Evolutionary conservation across 2,888 invertebrate species (phyloP).

Genomic region (Deilephila elpenor): DNA sequence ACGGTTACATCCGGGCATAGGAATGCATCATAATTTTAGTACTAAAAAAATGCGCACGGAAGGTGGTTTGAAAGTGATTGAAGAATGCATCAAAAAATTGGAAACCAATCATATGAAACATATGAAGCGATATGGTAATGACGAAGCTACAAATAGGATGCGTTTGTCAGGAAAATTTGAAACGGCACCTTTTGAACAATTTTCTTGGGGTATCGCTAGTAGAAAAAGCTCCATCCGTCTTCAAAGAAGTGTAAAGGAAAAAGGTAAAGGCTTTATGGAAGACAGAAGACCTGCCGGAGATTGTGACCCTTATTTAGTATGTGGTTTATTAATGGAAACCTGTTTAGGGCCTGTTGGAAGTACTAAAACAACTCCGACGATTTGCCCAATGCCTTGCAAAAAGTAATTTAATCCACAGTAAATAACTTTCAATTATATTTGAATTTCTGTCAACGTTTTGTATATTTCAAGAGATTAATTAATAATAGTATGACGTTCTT

Average conservation of each 20-base stretch:
- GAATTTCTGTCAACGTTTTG: not conserved
- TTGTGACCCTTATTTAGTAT: conserved; percentile 91
- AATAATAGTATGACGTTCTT: not conserved
- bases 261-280: conserved; percentile 96
- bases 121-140: conserved; percentile 95
- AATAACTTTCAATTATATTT: not conserved
- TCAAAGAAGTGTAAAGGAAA: conserved; percentile 93
- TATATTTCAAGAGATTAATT: not conserved
- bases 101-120: conserved; percentile 95
- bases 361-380: conserved; percentile 19
- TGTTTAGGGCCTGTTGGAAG: conserved; percentile 55
- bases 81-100: conserved; percentile 95
- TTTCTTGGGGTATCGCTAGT: conserved; percentile 95
- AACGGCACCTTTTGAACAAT: conserved; percentile 97
- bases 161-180: conserved; percentile 97
- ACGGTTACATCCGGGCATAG: conserved; percentile 93
- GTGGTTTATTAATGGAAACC: conserved; percentile 81
- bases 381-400: not conserved
- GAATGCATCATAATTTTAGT: conserved; percentile 96
- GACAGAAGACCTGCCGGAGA: conserved; percentile 96
- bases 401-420: conserved; percentile 4
- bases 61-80: conserved; percentile 90
- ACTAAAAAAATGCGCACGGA: conserved; percentile 92
- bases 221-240: conserved; percentile 96
- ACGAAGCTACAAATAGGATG: conserved; percentile 96